Evolutionary conservation across 2,113 vertebrate genomes (phyloP), one percentile per base, ranked within the genome.

Genomic region (Percina caprodes): DNA sequence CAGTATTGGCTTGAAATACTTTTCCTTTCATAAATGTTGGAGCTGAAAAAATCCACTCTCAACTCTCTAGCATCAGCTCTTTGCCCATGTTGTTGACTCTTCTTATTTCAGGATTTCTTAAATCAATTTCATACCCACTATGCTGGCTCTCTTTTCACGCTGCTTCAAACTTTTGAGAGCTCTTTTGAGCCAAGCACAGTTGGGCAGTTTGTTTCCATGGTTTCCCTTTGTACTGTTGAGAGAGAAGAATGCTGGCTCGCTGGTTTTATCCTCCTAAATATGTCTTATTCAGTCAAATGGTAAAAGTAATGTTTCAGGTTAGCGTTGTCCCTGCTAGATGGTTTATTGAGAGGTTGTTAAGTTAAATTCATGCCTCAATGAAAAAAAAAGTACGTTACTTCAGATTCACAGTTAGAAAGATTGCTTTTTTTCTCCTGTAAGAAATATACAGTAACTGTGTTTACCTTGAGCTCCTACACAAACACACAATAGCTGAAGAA

Each of bases 161-260:
- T 39, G 77, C 79, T 82, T 78, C 67, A 68, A 70, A 79, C 59
- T 72, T 54, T 23, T 45, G 63, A 83, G 76, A 72, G 84, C 88
- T 74, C 81, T 76, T 77, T 33, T 74, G 61, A 87, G 84, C 69
- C 75, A 14, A 72, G 80, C 78, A 48, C 67, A 42, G 80, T 86
- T 35, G 55, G 61, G 72, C 74, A 21, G 69, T 86, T 84, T 65
- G 86, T 89, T 89, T 87, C 86, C 82, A 88, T 90, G 86, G 84
- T 83, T 83, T 80, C 71, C 42, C 60, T 80, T 45, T 26, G 68
- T 10, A n/a, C 61, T 4, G 3, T 45, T 5, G 61, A 80, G 69
- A 23, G 30, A 62, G 54, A 21, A 58, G 14, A 42, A 46, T 35
- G 49, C 30, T 14, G 26, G 2, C 68, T 48, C 15, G 0, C 24